A percentile compares a stretch with the other conserved stretches of the same genome.
phyloP scores from a whole-genome alignment of 2,113 vertebrate species.

The Brachionichthys hirsutus region DNA sequence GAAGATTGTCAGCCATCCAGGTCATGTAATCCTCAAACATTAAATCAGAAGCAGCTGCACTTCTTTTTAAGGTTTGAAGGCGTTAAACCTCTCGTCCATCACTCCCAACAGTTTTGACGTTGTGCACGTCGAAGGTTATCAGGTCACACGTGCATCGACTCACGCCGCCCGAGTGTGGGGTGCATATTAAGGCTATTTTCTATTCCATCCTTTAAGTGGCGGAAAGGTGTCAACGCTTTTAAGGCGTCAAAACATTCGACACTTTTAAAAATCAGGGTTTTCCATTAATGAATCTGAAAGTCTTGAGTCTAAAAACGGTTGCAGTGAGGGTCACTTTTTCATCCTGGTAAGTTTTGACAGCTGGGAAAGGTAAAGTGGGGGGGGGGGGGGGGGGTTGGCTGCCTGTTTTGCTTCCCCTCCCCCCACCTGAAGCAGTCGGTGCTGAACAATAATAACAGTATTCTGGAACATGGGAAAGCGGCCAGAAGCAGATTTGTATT shows the following conservation, averaged over 20 bases:
- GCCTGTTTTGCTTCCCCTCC: slow-evolving; percentile 51
- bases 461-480: slow-evolving; percentile 53
- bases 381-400: slow-evolving; percentile 13
- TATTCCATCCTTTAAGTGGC: too few species aligned
- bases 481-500: slow-evolving; percentile 46
- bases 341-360: slow-evolving; percentile 48
- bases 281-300: not conserved
- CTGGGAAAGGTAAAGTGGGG: slow-evolving; percentile 43
- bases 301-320: not conserved
- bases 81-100: too few species aligned
- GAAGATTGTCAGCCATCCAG: not conserved
- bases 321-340: not conserved
- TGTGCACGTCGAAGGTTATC: too few species aligned
- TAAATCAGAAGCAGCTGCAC: too few species aligned
- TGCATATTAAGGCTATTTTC: too few species aligned
- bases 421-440: slow-evolving; percentile 13
- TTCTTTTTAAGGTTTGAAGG: too few species aligned
- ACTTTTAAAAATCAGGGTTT: not conserved
- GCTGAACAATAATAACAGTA: slow-evolving; percentile 56
- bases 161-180: too few species aligned
- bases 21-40: too few species aligned
- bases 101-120: too few species aligned
- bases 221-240: too few species aligned
- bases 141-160: too few species aligned
- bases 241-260: too few species aligned